Conservation (phyloP, 2,797 vertebrate species). For the Cygnus olor region DNA sequence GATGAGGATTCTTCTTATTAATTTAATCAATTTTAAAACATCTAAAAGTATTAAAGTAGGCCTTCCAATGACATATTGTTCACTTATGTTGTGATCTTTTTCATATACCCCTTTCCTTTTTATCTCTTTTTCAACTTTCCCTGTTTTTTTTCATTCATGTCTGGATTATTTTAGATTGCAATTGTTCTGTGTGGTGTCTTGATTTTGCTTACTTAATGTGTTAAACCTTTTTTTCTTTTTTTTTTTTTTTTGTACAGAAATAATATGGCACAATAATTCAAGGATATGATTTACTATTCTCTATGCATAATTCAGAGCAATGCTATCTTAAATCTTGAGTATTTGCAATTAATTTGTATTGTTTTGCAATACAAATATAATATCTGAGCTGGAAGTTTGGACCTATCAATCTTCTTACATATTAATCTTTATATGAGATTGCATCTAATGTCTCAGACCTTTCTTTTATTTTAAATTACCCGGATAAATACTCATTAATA, state of each 20-base stretch:
- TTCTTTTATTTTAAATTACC: neutral
- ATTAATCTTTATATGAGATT: neutral
- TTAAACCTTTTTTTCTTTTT: neutral
- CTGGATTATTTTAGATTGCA: neutral
- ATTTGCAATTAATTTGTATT: neutral
- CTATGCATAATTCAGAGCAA: neutral
- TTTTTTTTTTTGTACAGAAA: neutral
- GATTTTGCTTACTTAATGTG: neutral
- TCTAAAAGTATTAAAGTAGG: neutral
- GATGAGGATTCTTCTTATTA: neutral
- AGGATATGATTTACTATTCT: neutral
- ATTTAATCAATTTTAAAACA: neutral
- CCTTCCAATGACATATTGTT: neutral
- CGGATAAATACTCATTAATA: neutral
- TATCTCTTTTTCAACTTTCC: neutral
- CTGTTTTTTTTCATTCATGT: neutral
- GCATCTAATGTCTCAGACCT: neutral
- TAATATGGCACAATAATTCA: neutral
- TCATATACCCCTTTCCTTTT: neutral
- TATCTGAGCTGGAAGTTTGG: neutral
- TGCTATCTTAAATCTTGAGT: neutral
- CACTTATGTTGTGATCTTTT: neutral
- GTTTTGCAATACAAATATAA: neutral
- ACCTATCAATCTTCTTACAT: neutral
- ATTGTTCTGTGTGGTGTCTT: neutral